These are phyloP conservation scores for Gnathonemus echidnorhynchus DNA, from an alignment of 2,113 vertebrate genomes.

Conservation along the genomic window DNA sequence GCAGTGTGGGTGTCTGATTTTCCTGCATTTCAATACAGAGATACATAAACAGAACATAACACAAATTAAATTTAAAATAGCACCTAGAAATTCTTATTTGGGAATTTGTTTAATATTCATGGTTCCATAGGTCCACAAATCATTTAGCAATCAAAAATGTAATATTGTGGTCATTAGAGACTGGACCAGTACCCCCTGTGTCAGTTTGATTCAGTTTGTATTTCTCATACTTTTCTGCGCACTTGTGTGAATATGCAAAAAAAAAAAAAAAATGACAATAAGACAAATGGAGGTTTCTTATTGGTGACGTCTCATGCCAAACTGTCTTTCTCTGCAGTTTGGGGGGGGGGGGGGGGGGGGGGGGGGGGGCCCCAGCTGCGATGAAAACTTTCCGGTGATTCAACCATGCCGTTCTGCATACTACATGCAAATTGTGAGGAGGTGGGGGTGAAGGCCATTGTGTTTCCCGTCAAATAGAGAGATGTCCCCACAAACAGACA, in stretches of 20 bases:
- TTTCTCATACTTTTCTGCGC: neutral
- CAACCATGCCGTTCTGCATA: slow-evolving; percentile 18
- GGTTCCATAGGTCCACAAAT: neutral
- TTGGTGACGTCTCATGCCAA: neutral
- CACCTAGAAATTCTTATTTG: neutral
- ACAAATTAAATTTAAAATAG: neutral
- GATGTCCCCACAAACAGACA: slow-evolving; percentile 6
- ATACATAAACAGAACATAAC: neutral
- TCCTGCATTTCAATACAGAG: neutral
- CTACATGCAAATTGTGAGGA: slow-evolving; percentile 33
- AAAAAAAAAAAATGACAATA: neutral
- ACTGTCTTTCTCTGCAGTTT: neutral
- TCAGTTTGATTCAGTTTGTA: neutral
- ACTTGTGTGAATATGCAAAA: neutral
- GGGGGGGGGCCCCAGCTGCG: neutral
- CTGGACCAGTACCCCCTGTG: neutral
- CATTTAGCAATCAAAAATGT: neutral
- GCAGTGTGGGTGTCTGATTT: neutral
- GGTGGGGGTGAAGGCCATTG: neutral
- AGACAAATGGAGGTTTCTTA: neutral
- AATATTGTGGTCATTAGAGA: neutral
- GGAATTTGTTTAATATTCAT: neutral
- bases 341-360: neutral
- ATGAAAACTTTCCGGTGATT: neutral
- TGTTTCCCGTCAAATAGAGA: slow-evolving; percentile 17